These are phyloP conservation scores for Sitophilus oryzae DNA, from an alignment of 1,140 invertebrate species.

Conservation along the genomic window DNA sequence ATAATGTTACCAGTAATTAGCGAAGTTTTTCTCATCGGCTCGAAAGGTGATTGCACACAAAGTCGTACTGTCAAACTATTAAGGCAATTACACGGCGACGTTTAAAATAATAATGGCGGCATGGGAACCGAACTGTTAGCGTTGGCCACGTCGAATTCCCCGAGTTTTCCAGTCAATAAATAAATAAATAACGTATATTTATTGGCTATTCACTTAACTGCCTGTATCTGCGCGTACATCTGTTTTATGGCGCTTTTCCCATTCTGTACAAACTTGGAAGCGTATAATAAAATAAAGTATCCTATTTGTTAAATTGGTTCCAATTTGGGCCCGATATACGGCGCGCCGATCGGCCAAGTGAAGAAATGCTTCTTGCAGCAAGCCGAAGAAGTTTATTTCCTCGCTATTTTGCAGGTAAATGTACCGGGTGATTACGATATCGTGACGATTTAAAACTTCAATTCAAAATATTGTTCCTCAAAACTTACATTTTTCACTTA, in stretches of 20 bases:
- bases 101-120: constrained; percentile 21
- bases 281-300: constrained; percentile 12
- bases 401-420: too few relatives aligned
- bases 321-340: not conserved
- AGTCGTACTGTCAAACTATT: too few relatives aligned
- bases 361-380: not conserved
- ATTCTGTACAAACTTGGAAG: constrained; percentile 15
- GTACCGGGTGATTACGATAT: too few relatives aligned
- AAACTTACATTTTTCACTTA: too few relatives aligned
- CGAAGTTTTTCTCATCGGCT: too few relatives aligned
- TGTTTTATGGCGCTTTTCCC: constrained; percentile 19
- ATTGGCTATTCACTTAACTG: constrained; percentile 17
- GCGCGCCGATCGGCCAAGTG: not conserved
- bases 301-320: constrained; percentile 18
- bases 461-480: too few relatives aligned
- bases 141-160: constrained; percentile 9
- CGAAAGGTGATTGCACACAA: too few relatives aligned
- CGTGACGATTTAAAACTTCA: too few relatives aligned
- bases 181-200: constrained; percentile 23
- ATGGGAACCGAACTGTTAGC: not conserved
- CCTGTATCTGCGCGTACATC: constrained; percentile 20
- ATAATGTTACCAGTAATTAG: too few relatives aligned
- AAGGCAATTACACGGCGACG: not conserved
- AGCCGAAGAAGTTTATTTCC: too few relatives aligned
- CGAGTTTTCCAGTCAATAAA: constrained; percentile 19